Evolutionary conservation across 2,888 invertebrate genomes (phyloP).

Genomic region (Stenurella melanura): DNA sequence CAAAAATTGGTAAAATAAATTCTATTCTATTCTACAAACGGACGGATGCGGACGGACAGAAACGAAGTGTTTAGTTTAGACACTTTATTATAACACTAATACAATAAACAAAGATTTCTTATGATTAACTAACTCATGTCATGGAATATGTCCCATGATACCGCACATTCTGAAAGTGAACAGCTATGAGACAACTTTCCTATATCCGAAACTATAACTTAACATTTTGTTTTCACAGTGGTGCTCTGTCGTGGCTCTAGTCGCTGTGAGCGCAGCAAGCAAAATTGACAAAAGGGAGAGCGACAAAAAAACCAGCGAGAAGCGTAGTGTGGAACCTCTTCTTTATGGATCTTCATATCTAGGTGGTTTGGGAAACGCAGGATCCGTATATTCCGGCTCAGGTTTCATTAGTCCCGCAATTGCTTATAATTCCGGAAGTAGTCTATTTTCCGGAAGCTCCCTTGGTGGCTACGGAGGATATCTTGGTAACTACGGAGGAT

Average conservation of each 20-base stretch:
- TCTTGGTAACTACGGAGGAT: not conserved
- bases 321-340: slow-evolving; percentile 15
- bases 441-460: slow-evolving; percentile 16
- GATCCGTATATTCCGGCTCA: not conserved
- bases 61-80: too few species aligned
- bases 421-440: slow-evolving; percentile 26
- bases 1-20: too few species aligned
- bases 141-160: too few species aligned
- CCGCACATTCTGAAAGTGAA: too few species aligned
- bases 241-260: slow-evolving; percentile 16
- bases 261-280: not conserved
- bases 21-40: too few species aligned
- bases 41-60: too few species aligned
- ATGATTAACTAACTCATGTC: too few species aligned
- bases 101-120: too few species aligned
- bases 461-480: slow-evolving; percentile 12
- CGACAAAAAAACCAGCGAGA: slow-evolving; percentile 15
- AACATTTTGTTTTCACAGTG: slow-evolving; percentile 15
- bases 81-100: too few species aligned
- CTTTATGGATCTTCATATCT: not conserved
- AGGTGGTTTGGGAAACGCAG: not conserved
- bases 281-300: not conserved
- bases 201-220: not conserved
- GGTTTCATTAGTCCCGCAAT: slow-evolving; percentile 25
- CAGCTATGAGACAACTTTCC: too few species aligned